Percentiles rank a stretch among this genome's conserved stretches.
Conservation (phyloP, 2,797 vertebrate species). For the Sphenopsis melanotis region DNA sequence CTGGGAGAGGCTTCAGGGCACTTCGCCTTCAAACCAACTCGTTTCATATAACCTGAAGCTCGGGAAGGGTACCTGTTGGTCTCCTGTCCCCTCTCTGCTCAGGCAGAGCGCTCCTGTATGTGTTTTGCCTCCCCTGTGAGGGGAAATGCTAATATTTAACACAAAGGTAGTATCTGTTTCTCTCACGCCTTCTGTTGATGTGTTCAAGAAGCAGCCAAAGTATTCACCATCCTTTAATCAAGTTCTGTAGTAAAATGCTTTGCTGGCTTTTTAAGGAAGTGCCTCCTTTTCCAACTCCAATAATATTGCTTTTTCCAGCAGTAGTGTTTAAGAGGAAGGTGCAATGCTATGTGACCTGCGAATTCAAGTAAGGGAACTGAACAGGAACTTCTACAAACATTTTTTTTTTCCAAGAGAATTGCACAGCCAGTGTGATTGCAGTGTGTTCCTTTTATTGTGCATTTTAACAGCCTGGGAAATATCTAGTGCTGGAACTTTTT, state of each 20-base stretch:
- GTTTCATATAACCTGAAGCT: background rate
- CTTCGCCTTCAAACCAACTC: background rate
- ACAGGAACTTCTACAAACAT: constrained; percentile 52
- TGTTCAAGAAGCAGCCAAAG: background rate
- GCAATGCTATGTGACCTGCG: constrained; percentile 59
- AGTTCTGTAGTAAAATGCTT: constrained; percentile 1
- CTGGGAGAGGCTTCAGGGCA: background rate
- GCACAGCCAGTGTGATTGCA: background rate
- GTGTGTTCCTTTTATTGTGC: background rate
- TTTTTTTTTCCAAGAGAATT: constrained; percentile 1
- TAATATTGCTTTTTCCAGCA: background rate
- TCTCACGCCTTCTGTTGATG: background rate
- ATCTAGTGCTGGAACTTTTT: background rate
- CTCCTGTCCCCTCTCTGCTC: background rate
- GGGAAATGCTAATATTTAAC: background rate
- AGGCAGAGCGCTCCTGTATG: accelerated
- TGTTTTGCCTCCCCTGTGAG: background rate
- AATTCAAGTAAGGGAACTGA: constrained; percentile 52
- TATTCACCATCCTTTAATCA: background rate
- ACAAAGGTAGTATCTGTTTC: background rate
- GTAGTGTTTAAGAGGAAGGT: constrained; percentile 29
- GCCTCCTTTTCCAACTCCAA: background rate
- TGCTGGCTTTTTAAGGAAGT: background rate
- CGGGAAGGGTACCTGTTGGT: constrained; percentile 37
- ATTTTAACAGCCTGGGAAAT: background rate